Base-by-base conservation (phyloP, 2,888 invertebrate genomes). In the Pollenia amentaria region DNA sequence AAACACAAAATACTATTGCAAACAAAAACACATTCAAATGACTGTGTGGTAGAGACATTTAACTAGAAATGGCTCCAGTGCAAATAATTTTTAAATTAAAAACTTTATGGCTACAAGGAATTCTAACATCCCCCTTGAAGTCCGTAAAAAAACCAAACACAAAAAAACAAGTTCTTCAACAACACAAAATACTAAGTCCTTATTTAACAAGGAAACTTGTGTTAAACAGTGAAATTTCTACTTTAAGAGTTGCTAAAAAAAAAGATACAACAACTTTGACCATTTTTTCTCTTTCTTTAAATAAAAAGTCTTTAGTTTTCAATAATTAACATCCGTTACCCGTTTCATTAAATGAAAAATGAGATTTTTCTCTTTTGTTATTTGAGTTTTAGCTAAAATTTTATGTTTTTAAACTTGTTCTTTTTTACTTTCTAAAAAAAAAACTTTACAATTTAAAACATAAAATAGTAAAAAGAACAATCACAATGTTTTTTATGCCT, bases 41-140 rank as follows among this genome's bases (percentile, higher is more conserved):
- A 65, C 65, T 64, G 75, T 82, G 78, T 53, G 85, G 85, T 82
- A 73, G 69, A 82, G 85, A 85, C 85, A 67, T 69, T 69, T 77
- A 62, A 46, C 44, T 21, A 46, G 64, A 18, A 77, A 67, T 75
- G 67, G 69, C 72, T 78, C 78, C 73, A 82, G 46, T 18, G 53
- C 51, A 69, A 78, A 72, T 69, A 44, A 11, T 29, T 21, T 72
- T 42, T 55, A 62, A n/a, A 2, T 40, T 46, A n/a, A 18, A 57
- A 81, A 44, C 55, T 9, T 14, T 9, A 6, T 14, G 29, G 38
- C 8, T 29, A n/a, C n/a, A 60, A 9, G 48, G 18, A 46, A 16
- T 62, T 40, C 12, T n/a, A 1, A 6, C 16, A 14, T 12, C 6
- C 57, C 11, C 16, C 40, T 14, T 53, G 14, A 12, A 53, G 12